phyloP scores from a whole-genome alignment of 2,888 invertebrate genomes.

The Eueremaeus valkanovi region DNA sequence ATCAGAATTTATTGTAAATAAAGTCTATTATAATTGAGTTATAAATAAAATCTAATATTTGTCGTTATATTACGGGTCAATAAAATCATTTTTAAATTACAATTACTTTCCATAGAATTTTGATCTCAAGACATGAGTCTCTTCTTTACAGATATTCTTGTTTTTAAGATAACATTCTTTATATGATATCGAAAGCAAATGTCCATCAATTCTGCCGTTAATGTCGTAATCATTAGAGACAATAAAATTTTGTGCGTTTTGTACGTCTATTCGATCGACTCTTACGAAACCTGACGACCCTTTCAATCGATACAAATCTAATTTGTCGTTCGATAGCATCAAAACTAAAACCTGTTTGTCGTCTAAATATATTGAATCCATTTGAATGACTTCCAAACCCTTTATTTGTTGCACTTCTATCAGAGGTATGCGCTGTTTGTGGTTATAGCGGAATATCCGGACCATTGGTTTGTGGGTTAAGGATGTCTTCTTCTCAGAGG shows the following conservation, averaged over 20 bases:
- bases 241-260: conserved; percentile 1
- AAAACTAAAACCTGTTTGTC: neutral
- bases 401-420: conserved; percentile 16
- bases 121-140: conserved; percentile 10
- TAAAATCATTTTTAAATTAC: neutral
- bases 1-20: too few species aligned
- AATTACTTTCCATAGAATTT: neutral
- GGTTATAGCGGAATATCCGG: neutral
- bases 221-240: neutral
- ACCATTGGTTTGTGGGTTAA: conserved; percentile 14
- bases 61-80: too few species aligned
- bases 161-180: neutral
- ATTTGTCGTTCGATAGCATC: neutral
- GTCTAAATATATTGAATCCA: neutral
- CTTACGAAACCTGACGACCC: neutral
- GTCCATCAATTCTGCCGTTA: neutral
- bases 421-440: neutral
- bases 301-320: neutral
- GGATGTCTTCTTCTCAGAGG: conserved; percentile 3
- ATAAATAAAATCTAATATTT: too few species aligned
- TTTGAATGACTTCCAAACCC: neutral
- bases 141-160: neutral
- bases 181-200: neutral
- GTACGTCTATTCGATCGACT: neutral
- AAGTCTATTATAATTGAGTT: too few species aligned